A percentile compares a stretch with the other conserved stretches of the same genome.
Conservation (phyloP, 2,797 vertebrate genomes). For the Gymnodraco acuticeps region DNA sequence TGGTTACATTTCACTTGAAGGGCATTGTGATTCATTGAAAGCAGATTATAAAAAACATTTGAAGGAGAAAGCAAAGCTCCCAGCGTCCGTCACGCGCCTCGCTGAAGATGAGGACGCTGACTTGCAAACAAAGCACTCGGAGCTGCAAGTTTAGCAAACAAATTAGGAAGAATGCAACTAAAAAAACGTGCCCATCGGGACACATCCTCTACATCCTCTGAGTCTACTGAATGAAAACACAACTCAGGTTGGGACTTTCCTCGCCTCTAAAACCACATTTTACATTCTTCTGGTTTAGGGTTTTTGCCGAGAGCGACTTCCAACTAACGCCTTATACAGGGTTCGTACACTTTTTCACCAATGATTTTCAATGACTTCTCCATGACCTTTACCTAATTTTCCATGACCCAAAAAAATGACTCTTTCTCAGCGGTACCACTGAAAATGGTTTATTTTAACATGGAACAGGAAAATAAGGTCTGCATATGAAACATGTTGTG, state of each 20-base stretch:
- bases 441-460: too few relatives aligned
- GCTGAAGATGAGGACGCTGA: background rate
- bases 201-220: background rate
- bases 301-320: background rate
- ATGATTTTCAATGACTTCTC: too few relatives aligned
- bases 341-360: too few relatives aligned
- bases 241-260: background rate
- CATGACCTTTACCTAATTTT: too few relatives aligned
- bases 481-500: too few relatives aligned
- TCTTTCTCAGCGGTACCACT: too few relatives aligned
- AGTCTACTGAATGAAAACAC: background rate
- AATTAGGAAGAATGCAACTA: background rate
- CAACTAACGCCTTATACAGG: too few relatives aligned
- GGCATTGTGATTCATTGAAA: constrained; percentile 40
- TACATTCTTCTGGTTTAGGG: background rate
- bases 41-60: constrained; percentile 30
- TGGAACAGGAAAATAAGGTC: too few relatives aligned
- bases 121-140: background rate
- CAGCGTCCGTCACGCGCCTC: background rate
- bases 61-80: constrained; percentile 13
- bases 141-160: background rate
- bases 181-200: background rate
- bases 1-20: constrained; percentile 10
- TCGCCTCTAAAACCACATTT: background rate
- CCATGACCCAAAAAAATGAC: too few relatives aligned